Percentiles rank a stretch among this genome's conserved stretches.
Conservation (phyloP, 2,113 vertebrate genomes). For the Siniperca chuatsi region DNA sequence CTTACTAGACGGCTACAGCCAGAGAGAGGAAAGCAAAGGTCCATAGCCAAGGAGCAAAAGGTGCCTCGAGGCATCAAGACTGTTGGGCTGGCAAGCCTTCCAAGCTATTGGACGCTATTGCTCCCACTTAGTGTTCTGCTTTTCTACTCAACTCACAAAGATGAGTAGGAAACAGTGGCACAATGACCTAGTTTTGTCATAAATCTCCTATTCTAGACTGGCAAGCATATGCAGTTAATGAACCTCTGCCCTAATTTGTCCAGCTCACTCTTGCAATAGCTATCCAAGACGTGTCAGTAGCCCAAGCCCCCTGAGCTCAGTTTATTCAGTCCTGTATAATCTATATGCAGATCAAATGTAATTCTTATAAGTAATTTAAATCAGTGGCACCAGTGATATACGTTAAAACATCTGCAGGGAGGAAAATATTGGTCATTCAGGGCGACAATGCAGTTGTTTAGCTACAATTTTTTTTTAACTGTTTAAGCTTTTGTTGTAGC, state of each 20-base stretch:
- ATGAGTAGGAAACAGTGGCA: constrained; percentile 50
- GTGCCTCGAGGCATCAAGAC: constrained; percentile 49
- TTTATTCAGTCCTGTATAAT: not conserved
- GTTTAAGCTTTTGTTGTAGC: not conserved
- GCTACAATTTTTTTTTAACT: too few species aligned
- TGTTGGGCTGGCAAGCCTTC: constrained; percentile 28
- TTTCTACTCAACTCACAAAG: constrained; percentile 49
- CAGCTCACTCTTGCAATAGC: constrained; percentile 10
- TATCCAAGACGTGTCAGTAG: constrained; percentile 17
- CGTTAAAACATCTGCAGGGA: not conserved
- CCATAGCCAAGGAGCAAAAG: constrained; percentile 37
- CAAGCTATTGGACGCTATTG: constrained; percentile 40
- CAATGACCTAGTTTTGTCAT: constrained; percentile 68
- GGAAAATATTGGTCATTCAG: constrained; percentile 13
- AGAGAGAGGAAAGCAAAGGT: constrained; percentile 17
- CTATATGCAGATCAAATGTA: constrained; percentile 11
- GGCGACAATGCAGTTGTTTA: not conserved
- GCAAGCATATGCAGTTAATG: constrained; percentile 12
- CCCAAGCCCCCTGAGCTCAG: not conserved
- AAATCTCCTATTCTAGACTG: constrained; percentile 20
- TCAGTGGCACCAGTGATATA: not conserved
- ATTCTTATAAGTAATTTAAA: not conserved
- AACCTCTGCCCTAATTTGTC: constrained; percentile 32
- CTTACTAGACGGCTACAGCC: constrained; percentile 38
- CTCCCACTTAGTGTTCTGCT: constrained; percentile 53